phyloP scores from a whole-genome alignment of 2,888 invertebrate species.

The Machimus atricapillus region DNA sequence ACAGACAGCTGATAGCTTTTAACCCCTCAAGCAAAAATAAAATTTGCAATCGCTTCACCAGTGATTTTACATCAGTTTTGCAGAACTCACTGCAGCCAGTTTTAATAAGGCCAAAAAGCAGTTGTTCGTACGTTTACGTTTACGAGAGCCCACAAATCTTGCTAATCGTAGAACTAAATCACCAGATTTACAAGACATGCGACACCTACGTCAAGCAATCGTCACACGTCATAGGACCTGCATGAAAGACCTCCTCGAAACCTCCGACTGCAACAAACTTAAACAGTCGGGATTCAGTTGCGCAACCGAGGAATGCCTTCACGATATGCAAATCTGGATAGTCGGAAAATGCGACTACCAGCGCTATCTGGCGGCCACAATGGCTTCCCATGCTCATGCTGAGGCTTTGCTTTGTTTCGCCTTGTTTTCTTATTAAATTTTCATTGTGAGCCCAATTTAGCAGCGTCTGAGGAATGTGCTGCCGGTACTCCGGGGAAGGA shows the following conservation, averaged over 20 bases:
- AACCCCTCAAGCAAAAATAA: background rate
- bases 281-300: background rate
- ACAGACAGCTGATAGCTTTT: background rate
- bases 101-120: background rate
- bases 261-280: background rate
- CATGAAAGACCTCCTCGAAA: background rate
- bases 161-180: background rate
- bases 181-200: background rate
- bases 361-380: background rate
- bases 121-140: background rate
- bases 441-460: constrained; percentile 6
- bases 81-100: background rate
- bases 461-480: background rate
- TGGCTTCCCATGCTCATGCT: background rate
- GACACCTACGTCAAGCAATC: background rate
- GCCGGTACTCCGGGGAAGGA: background rate
- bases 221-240: background rate
- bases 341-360: background rate
- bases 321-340: constrained; percentile 4
- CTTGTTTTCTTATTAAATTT: background rate
- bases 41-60: background rate
- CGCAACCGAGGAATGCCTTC: background rate
- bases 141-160: background rate
- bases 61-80: background rate
- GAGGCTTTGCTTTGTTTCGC: background rate